Evolutionary conservation across 2,113 vertebrate genomes (phyloP).

Genomic region (Limanda limanda): DNA sequence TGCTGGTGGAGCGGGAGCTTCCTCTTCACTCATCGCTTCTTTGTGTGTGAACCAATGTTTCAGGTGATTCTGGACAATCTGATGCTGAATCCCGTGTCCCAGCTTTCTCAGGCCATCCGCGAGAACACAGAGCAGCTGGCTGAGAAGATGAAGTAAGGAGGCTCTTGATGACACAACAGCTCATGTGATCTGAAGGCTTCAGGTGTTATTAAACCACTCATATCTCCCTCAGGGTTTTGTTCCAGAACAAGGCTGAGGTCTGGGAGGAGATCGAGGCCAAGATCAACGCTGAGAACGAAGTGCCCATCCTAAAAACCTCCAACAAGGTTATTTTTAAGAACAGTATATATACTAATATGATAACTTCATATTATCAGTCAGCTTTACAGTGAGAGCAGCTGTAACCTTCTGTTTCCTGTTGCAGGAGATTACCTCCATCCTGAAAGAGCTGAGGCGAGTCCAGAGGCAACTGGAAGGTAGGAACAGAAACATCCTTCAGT

Average conservation of each 20-base stretch:
- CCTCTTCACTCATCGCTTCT: not conserved
- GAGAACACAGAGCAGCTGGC: conserved; percentile 94
- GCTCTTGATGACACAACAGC: not conserved
- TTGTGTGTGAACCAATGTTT: conserved; percentile 1
- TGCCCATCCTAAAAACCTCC: conserved; percentile 94
- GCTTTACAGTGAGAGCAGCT: not conserved
- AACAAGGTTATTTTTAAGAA: conserved; percentile 86
- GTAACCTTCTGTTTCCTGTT: not conserved
- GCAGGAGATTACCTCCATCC: conserved; percentile 94
- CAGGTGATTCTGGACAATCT: conserved; percentile 95
- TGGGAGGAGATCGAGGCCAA: conserved; percentile 97
- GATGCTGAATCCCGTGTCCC: conserved; percentile 95
- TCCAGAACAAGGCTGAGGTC: conserved; percentile 89
- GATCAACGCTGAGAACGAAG: conserved; percentile 93
- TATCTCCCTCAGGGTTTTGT: conserved; percentile 86
- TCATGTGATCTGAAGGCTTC: no score
- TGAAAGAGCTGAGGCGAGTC: conserved; percentile 92
- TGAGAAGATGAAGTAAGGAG: conserved; percentile 95
- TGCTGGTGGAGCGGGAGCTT: conserved; percentile 3
- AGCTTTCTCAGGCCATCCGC: conserved; percentile 93
- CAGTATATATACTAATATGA: no score
- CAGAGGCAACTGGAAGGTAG: conserved; percentile 96
- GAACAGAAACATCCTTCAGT: not conserved
- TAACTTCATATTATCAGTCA: not conserved
- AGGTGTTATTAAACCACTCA: not conserved